phyloP scores from a whole-genome alignment of 1,140 invertebrate genomes.

The Macrocentrus cingulum region DNA sequence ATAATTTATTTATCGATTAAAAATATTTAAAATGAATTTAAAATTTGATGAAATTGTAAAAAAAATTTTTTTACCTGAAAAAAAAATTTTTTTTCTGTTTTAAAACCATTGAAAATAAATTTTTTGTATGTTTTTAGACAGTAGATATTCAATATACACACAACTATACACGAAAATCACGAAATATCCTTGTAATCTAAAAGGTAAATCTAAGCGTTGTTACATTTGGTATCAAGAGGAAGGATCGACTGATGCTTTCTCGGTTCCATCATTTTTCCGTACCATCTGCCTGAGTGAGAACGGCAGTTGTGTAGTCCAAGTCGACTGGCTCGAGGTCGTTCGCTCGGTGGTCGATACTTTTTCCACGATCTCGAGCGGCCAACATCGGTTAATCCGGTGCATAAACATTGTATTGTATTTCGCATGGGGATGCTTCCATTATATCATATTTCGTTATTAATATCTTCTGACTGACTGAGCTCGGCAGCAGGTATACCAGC shows the following conservation, averaged over 20 bases:
- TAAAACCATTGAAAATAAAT: too few species aligned
- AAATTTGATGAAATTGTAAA: too few species aligned
- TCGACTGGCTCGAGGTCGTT: slow-evolving; percentile 4
- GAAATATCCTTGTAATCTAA: slow-evolving; percentile 38
- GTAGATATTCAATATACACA: too few species aligned
- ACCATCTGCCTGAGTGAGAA: slow-evolving; percentile 44
- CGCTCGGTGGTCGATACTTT: slow-evolving; percentile 43
- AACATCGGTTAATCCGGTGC: slow-evolving; percentile 53
- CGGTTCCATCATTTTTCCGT: slow-evolving; percentile 33
- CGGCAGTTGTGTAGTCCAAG: slow-evolving; percentile 36
- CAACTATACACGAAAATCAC: slow-evolving; percentile 1
- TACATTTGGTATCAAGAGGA: slow-evolving; percentile 36
- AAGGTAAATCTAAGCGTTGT: slow-evolving; percentile 40
- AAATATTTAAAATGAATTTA: too few species aligned
- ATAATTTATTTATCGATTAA: too few species aligned
- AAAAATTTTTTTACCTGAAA: too few species aligned
- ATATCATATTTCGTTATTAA: slow-evolving; percentile 61
- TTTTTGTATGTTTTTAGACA: too few species aligned
- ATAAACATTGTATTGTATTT: slow-evolving; percentile 60
- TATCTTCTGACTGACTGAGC: slow-evolving; percentile 58
- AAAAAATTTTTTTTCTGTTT: too few species aligned
- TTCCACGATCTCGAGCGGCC: slow-evolving; percentile 33
- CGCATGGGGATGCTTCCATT: slow-evolving; percentile 53
- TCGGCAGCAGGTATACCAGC: slow-evolving; percentile 44
- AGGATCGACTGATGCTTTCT: slow-evolving; percentile 32